Base-by-base conservation (phyloP, 2,888 invertebrate genomes). In the Pediacus dermestoides region DNA sequence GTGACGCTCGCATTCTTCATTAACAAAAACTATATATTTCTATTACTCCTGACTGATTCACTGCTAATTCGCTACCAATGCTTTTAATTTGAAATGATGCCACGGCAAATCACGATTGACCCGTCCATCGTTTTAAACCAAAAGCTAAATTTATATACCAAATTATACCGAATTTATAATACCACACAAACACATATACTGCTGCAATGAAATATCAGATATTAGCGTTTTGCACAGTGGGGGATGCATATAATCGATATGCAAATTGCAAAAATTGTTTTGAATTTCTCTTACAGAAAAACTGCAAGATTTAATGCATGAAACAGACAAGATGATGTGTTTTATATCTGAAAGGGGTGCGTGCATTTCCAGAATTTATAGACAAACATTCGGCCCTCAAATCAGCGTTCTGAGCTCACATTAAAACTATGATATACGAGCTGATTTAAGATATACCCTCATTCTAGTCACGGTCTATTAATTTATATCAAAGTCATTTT, bases 401-500 rank as follows among this genome's bases (percentile, higher is more conserved):
- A 68, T 67, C 66, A 23, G 9, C 61, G 63, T 61, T 64, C 64
- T 60, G 28, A 61, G 62, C 61, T 63, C 66, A 63, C 67, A 69
- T 68, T 68, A 69, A 67, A 68, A 69, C 68, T 67, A 68, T 68
- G 68, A 70, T 70, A 67, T 67, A 68, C 65, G 66, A 60, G 60
- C 67, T 63, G 67, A 68, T 68, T 67, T 66, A 67, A 68, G 68
- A 68, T 68, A 68, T 63, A 63, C 63, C 62, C 60, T 65, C 64
- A 66, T 68, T 70, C 66, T 63, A 68, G 67, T 66, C 67, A 67
- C 67, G 66, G 65, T 62, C 64, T 65, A 66, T 64, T 67, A 70
- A 70, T 68, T 68, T 68, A 70, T 68, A 67, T 68, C 68, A 68
- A 66, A 64, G 70, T 70, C 70, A 70, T 66, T 64, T 63, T 67